Percentiles rank a stretch among this genome's conserved stretches.
Conservation (phyloP, 2,888 invertebrate genomes). For the Tricholauxania praeusta region DNA sequence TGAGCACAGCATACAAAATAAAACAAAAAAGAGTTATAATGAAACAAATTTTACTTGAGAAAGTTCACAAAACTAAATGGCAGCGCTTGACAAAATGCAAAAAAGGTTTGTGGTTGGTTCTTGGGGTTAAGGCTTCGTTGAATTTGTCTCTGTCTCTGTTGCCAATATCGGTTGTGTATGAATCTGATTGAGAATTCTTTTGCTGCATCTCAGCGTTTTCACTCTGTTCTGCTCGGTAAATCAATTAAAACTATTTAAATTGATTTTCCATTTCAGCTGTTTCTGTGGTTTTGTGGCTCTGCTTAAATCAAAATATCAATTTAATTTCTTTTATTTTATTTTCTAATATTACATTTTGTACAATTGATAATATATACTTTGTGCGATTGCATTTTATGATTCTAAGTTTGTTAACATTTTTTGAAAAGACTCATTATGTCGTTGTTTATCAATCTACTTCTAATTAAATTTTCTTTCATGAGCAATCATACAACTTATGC, state of each 20-base stretch:
- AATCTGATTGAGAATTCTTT: no score
- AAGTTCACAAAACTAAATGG: slow-evolving; percentile 3
- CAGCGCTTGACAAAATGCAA: neutral
- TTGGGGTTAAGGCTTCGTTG: neutral
- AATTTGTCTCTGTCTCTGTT: neutral
- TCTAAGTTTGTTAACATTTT: no score
- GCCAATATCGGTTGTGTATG: neutral
- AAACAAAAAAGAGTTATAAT: neutral
- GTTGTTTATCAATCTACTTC: no score
- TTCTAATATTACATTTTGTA: neutral
- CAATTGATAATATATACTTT: no score
- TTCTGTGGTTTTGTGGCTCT: slow-evolving; percentile 17
- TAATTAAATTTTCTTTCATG: no score
- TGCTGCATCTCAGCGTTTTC: neutral
- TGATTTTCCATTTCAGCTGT: slow-evolving; percentile 50
- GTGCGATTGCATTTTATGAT: no score
- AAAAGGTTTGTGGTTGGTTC: neutral
- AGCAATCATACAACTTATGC: no score
- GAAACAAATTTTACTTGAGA: slow-evolving; percentile 2
- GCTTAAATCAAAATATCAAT: neutral
- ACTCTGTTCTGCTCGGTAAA: slow-evolving; percentile 18
- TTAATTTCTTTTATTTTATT: neutral
- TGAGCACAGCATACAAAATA: no score
- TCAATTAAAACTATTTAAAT: slow-evolving; percentile 62
- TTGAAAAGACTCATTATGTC: no score